Evolutionary conservation across 2,888 invertebrate species (phyloP).

Genomic region (Drosophila eohydei): DNA sequence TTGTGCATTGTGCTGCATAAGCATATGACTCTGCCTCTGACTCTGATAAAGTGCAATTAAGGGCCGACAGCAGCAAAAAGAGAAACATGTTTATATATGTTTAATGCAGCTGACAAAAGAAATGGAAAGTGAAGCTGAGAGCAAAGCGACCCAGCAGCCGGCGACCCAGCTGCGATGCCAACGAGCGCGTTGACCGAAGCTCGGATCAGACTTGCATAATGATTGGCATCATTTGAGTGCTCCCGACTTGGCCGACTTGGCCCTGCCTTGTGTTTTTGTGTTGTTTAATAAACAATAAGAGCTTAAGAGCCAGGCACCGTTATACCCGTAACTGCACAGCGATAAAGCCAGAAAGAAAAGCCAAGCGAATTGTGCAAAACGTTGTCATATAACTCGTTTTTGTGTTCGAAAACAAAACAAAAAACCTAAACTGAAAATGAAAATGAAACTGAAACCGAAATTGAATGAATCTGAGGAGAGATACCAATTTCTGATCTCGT

Average conservation of each 20-base stretch:
- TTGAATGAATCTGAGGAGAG: constrained; percentile 36
- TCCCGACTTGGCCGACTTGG: constrained; percentile 1
- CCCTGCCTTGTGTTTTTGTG: constrained; percentile 26
- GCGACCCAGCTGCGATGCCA: constrained; percentile 27
- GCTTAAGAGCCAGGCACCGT: constrained; percentile 57
- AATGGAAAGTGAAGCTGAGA: constrained; percentile 65
- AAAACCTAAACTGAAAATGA: constrained; percentile 30
- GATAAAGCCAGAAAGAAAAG: constrained; percentile 15
- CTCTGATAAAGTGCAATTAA: constrained; percentile 43
- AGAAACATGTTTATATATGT: constrained; percentile 8
- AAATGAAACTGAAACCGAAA: constrained; percentile 23
- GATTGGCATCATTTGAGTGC: constrained; percentile 60
- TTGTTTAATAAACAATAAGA: constrained; percentile 67
- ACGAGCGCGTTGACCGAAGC: constrained; percentile 67
- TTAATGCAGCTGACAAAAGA: constrained; percentile 60
- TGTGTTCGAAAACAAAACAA: constrained; percentile 9
- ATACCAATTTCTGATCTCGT: constrained; percentile 6
- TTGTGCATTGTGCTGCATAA: constrained; percentile 53
- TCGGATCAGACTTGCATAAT: constrained; percentile 68
- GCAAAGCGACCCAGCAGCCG: constrained; percentile 23
- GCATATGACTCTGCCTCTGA: not conserved
- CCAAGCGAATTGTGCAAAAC: constrained; percentile 64
- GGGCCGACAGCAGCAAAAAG: constrained; percentile 50
- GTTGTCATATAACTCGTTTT: constrained; percentile 59
- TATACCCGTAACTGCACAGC: constrained; percentile 61